Evolutionary conservation across 1,140 invertebrate genomes (phyloP), one percentile per base, ranked within the genome.

Genomic region (Zaprionus nigranus): DNA sequence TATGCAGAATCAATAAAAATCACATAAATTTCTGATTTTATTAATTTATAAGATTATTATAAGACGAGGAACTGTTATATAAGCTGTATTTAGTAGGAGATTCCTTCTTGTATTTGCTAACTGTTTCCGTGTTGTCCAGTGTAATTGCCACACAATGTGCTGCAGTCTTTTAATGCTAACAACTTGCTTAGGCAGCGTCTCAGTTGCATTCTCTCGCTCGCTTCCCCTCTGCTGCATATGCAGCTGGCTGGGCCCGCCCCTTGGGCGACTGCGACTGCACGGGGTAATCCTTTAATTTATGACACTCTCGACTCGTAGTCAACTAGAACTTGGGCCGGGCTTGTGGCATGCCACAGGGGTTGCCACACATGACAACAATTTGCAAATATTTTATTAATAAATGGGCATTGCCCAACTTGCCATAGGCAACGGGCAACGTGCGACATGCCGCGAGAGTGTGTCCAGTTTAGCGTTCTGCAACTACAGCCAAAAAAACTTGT

Each of bases 331-430:
- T 53, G 59, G 77, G 49, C 34, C 61, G 38, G 43, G 38, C 62
- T 63, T 22, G 72, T 64, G 49, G 56, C 34, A 75, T 15, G 61
- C 28, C 60, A 28, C 34, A 17, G 51, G 67, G 26, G 65, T 46
- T 59, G 79, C 63, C 82, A 86, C 82, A 90, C 82, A 90, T 82
- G 85, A 85, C 82, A 90, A 90, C 85, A 90, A 90, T 90, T 90
- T 90, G 85, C 85, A 85, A 90, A 85, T 90, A 85, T 90, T 90
- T 90, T 90, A 90, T 90, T 90, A 90, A 90, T 90, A 85, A 90
- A 90, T 90, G 86, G 72, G 60, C 86, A 82, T 83, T 88, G 83
- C 70, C 72, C 66, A 87, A 79, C 77, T 70, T 51, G 73, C 68
- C 40, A 60, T 43, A 17, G 69, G 54, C 59, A 68, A 64, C 68